Evolutionary conservation across 2,888 invertebrate genomes (phyloP), one percentile per base, ranked within the genome.

Genomic region (Aphodius sticticus): DNA sequence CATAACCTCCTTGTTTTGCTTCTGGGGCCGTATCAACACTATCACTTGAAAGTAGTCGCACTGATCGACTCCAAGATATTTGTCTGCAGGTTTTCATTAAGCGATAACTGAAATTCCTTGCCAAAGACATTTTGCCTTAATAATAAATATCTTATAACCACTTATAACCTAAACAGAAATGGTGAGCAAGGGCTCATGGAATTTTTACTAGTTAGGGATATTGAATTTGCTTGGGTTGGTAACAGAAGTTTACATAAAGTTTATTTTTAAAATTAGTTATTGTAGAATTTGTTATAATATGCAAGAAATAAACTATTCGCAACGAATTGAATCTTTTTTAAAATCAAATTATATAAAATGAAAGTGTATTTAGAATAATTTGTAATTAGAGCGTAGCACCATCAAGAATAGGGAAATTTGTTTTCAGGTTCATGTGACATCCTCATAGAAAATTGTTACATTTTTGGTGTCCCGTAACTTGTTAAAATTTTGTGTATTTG

Each of bases 1-100:
- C 95, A 86, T 96, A 96, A 76, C 95, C 94, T 76, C 93, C 91
- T 81, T 89, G 71, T 53, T 76, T 37, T 36, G 53, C 38, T 76
- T 78, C 69, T 1, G 70, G 16, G 7, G 76, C n/a, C 0, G 26
- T 16, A 69, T 74, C 74, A 2, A 6, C 12, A 35, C 26, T 12
- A 36, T 74, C 74, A n/a, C 26, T 74, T 74, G 74, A 35, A n/a
- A 74, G 37, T 7, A 74, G 4, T 74, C 74, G 16, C 7, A 35
- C 3, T 4, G 74, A 37, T 16, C 35, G 36, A 9, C 7, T 74
- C 36, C 35, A 36, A 14, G 74, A 36, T 74, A 35, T 12, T 36
- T 74, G 16, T n/a, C 35, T 26, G 37, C 14, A 36, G n/a, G 12
- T 74, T n/a, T 35, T 74, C 35, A 74, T 6, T 12, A 74, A n/a